These are phyloP conservation scores for Euglossa dilemma DNA, from an alignment of 1,140 invertebrate genomes.

Conservation along the genomic window DNA sequence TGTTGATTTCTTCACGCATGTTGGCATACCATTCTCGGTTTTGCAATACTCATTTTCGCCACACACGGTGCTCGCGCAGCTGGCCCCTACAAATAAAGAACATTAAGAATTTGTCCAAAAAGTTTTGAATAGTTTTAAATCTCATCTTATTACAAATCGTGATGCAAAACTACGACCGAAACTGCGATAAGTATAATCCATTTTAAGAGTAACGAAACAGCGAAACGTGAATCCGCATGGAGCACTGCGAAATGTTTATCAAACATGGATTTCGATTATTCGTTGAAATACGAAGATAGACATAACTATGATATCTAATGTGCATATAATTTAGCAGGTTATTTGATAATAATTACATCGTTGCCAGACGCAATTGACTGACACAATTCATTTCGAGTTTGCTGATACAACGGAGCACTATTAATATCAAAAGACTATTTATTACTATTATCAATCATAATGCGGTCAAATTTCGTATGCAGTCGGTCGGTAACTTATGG, in stretches of 20 bases:
- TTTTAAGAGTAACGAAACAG: too few relatives aligned
- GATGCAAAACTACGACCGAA: too few relatives aligned
- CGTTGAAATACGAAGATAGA: background rate
- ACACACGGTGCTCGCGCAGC: conserved; percentile 74
- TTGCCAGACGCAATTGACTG: background rate
- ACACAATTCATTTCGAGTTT: background rate
- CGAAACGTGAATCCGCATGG: too few relatives aligned
- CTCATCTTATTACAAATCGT: too few relatives aligned
- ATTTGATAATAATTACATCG: background rate
- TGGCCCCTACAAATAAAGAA: conserved; percentile 63
- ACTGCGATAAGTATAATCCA: too few relatives aligned
- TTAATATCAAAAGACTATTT: background rate
- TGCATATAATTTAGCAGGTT: background rate
- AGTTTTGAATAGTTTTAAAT: too few relatives aligned
- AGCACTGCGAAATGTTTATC: too few relatives aligned
- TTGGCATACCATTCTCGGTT: conserved; percentile 74
- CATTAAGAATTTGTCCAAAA: background rate
- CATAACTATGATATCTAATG: background rate
- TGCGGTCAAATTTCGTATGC: conserved; percentile 5
- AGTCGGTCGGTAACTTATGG: background rate
- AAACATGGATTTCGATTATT: too few relatives aligned
- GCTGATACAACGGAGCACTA: background rate
- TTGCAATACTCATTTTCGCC: conserved; percentile 77
- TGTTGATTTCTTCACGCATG: conserved; percentile 73
- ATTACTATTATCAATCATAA: background rate